Evolutionary conservation across 2,113 vertebrate genomes (phyloP).

Genomic region (Protobothrops mucrosquamatus): DNA sequence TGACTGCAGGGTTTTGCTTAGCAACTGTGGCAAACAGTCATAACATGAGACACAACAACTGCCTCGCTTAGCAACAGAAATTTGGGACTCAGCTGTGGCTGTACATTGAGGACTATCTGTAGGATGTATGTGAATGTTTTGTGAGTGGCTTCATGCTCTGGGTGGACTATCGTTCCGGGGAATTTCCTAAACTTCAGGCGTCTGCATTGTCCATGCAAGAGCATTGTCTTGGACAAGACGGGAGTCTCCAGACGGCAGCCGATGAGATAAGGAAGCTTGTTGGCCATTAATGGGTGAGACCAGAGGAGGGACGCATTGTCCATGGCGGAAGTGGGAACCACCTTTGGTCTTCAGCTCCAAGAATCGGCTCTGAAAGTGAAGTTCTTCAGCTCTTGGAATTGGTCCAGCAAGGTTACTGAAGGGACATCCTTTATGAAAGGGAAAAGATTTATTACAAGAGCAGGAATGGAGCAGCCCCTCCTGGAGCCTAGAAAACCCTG

Average conservation of each 20-base stretch:
- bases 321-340: not conserved
- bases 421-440: not conserved
- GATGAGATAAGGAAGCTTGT: conserved; percentile 11
- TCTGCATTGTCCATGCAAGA: not conserved
- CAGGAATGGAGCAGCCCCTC: not conserved
- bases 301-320: not conserved
- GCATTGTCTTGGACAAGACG: not conserved
- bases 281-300: not conserved
- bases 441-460: not conserved
- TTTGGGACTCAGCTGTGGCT: not conserved
- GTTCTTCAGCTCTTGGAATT: not conserved
- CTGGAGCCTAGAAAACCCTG: not conserved
- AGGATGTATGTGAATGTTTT: not conserved
- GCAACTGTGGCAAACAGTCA: not conserved
- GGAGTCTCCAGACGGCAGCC: not conserved
- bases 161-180: not conserved
- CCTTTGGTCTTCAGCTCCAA: not conserved
- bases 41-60: not conserved
- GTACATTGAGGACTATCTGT: not conserved
- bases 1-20: not conserved
- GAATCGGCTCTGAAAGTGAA: not conserved
- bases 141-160: not conserved
- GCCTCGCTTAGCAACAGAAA: not conserved
- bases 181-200: not conserved
- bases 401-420: not conserved